Percentiles rank a stretch among this genome's conserved stretches.
Evolutionary conservation across 30 jellyfish, hydroid and myxozoan species (phyloP).

Genomic region (Mastigias papua): DNA sequence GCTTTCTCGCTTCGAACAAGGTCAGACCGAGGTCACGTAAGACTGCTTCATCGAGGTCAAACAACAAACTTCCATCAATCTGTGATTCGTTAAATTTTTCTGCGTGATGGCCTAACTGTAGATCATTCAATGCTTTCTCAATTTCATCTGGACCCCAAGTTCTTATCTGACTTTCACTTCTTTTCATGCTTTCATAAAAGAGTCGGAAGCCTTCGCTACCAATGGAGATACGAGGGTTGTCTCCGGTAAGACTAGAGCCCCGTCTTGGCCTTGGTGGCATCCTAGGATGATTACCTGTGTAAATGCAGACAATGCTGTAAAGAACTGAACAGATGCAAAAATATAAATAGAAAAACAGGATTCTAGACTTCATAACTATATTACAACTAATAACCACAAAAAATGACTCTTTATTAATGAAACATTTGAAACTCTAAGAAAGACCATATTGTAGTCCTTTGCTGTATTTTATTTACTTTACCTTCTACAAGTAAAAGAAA

Average conservation of each 20-base stretch:
- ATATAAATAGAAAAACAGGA: no score
- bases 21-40: constrained; percentile 86
- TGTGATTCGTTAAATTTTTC: constrained; percentile 83
- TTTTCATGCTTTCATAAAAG: constrained; percentile 82
- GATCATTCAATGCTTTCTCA: constrained; percentile 52
- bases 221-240: constrained; percentile 29
- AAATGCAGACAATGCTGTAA: no score
- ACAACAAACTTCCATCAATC: constrained; percentile 87
- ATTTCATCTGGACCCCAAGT: constrained; percentile 91
- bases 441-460: no score
- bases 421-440: no score
- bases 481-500: no score
- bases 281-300: constrained; percentile 57
- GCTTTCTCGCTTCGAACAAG: constrained; percentile 89
- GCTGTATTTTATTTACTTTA: no score
- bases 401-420: no score
- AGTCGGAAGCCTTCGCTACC: constrained; percentile 70
- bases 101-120: constrained; percentile 62
- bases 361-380: no score
- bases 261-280: constrained; percentile 58
- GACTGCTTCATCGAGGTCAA: constrained; percentile 95
- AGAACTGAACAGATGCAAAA: no score
- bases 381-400: no score
- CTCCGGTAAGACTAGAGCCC: constrained; percentile 58
- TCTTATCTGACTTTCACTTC: constrained; percentile 81